A percentile compares a stretch with the other conserved stretches of the same genome.
These are phyloP conservation scores for Clanis bilineata DNA, from an alignment of 2,888 invertebrate genomes.

Conservation along the genomic window DNA sequence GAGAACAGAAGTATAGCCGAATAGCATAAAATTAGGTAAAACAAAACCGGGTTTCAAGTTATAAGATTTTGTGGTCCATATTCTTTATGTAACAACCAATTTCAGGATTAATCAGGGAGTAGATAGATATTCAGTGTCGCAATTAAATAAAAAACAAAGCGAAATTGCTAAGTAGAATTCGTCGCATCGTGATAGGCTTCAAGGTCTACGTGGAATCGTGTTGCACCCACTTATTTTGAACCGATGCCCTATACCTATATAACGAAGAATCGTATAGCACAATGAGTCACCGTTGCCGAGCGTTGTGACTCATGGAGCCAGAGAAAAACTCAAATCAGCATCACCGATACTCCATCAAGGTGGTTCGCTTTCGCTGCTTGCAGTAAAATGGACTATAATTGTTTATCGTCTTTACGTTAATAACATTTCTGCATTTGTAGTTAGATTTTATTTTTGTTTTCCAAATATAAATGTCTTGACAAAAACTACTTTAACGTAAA, in stretches of 20 bases:
- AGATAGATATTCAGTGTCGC: neutral
- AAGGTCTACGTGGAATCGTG: constrained; percentile 51
- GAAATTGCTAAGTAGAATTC: constrained; percentile 18
- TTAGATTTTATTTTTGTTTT: neutral
- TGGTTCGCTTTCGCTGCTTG: constrained; percentile 27
- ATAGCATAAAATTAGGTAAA: too few relatives aligned
- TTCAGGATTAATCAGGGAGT: neutral
- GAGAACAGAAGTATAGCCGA: too few relatives aligned
- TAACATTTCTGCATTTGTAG: neutral
- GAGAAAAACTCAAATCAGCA: constrained; percentile 45
- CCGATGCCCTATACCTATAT: constrained; percentile 18
- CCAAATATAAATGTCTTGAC: neutral
- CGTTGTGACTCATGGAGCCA: constrained; percentile 42
- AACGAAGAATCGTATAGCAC: constrained; percentile 21
- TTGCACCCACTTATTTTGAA: constrained; percentile 33
- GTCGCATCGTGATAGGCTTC: constrained; percentile 43
- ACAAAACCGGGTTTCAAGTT: too few relatives aligned
- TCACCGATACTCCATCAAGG: constrained; percentile 32
- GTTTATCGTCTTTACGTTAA: neutral
- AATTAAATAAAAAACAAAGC: constrained; percentile 4
- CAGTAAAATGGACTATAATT: constrained; percentile 15
- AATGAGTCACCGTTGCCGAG: constrained; percentile 34
- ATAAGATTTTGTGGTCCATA: too few relatives aligned
- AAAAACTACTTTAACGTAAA: neutral
- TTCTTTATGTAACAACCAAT: too few relatives aligned